These are phyloP conservation scores for Macropis europaea DNA, from an alignment of 2,888 invertebrate species.

Conservation along the genomic window DNA sequence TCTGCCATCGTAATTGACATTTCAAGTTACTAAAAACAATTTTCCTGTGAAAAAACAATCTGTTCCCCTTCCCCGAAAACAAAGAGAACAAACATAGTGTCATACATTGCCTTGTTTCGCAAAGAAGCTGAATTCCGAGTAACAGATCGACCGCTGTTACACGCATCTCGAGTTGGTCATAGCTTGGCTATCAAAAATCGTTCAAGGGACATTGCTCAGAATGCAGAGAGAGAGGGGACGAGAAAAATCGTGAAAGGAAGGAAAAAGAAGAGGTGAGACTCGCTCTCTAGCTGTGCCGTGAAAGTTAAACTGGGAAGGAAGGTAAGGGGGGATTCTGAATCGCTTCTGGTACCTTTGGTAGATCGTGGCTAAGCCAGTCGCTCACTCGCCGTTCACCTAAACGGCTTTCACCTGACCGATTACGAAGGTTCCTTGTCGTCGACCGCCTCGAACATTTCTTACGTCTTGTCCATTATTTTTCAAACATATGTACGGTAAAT, in stretches of 20 bases:
- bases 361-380: slow-evolving; percentile 59
- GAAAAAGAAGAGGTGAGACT: slow-evolving; percentile 36
- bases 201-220: slow-evolving; percentile 27
- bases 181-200: slow-evolving; percentile 33
- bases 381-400: slow-evolving; percentile 59
- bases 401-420: slow-evolving; percentile 63
- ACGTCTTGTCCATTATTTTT: not conserved
- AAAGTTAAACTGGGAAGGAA: slow-evolving; percentile 48
- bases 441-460: slow-evolving; percentile 29
- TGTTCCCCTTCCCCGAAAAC: not conserved
- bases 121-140: slow-evolving; percentile 9
- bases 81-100: not conserved
- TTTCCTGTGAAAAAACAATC: not conserved
- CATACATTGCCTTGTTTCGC: not conserved
- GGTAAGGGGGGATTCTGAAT: slow-evolving; percentile 54
- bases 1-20: too few relatives aligned
- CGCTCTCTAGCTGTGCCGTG: slow-evolving; percentile 58
- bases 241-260: slow-evolving; percentile 16
- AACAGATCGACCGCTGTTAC: slow-evolving; percentile 27
- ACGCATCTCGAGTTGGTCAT: not conserved
- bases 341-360: slow-evolving; percentile 55
- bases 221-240: slow-evolving; percentile 1
- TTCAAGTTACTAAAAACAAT: too few relatives aligned
- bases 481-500: not conserved
- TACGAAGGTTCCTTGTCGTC: slow-evolving; percentile 39